Evolutionary conservation across 1,140 invertebrate genomes (phyloP).

Genomic region (Prorops nasuta): DNA sequence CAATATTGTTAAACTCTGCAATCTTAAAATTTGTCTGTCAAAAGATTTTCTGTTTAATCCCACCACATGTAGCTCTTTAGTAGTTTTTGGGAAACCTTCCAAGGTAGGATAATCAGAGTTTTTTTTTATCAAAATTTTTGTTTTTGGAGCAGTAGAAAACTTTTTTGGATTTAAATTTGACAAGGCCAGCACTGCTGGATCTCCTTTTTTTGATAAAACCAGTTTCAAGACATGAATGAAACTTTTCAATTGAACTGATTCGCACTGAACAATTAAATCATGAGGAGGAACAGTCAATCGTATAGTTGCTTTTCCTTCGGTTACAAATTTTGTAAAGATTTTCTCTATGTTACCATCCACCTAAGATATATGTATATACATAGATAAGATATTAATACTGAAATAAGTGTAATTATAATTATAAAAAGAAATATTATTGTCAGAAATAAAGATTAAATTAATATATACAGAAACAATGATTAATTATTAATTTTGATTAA

Average conservation of each 20-base stretch:
- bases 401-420: neutral
- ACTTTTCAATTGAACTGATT: constrained; percentile 66
- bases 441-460: neutral
- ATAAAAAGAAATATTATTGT: neutral
- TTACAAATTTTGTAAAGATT: constrained; percentile 68
- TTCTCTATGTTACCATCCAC: constrained; percentile 64
- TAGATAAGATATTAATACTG: neutral
- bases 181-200: constrained; percentile 41
- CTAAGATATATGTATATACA: constrained; percentile 31
- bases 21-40: constrained; percentile 65
- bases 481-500: constrained; percentile 2
- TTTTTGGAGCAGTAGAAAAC: constrained; percentile 53
- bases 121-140: constrained; percentile 63
- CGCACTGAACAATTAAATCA: constrained; percentile 68
- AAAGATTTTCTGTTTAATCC: constrained; percentile 64
- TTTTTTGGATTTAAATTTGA: constrained; percentile 58
- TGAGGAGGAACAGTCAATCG: constrained; percentile 68
- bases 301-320: constrained; percentile 73
- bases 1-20: constrained; percentile 66
- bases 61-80: constrained; percentile 60
- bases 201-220: constrained; percentile 61
- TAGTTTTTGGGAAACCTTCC: constrained; percentile 67
- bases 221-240: constrained; percentile 67
- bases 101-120: constrained; percentile 64
- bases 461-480: neutral